Percentiles rank a stretch among this genome's conserved stretches.
phyloP scores from a whole-genome alignment of 1,140 invertebrate species.

The Orchesella cincta region DNA sequence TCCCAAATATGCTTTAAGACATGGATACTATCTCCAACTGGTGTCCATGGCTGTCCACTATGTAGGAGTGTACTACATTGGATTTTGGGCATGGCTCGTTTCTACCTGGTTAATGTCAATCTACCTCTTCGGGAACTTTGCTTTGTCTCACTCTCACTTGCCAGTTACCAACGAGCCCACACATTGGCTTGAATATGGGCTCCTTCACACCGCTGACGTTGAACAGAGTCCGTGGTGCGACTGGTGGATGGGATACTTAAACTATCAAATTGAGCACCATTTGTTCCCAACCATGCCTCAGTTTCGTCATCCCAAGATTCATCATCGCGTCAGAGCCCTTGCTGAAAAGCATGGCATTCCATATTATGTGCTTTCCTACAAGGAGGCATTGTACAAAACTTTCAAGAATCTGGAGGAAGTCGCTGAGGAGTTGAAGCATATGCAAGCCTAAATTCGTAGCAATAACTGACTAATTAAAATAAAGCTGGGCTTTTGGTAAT shows the following conservation, averaged over 20 bases:
- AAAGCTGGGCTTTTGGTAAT: too few relatives aligned
- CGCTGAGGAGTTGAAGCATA: slow-evolving; percentile 9
- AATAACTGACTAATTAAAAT: too few relatives aligned
- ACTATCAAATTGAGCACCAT: slow-evolving; percentile 30
- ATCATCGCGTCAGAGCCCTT: slow-evolving; percentile 5
- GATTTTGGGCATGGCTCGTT: slow-evolving; percentile 37
- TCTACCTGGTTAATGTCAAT: slow-evolving; percentile 37
- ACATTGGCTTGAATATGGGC: slow-evolving; percentile 21
- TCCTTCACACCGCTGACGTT: slow-evolving; percentile 27
- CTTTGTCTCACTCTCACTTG: slow-evolving; percentile 38
- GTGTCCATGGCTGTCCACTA: slow-evolving; percentile 38
- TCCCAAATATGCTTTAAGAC: slow-evolving; percentile 30
- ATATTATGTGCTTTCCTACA: slow-evolving; percentile 10
- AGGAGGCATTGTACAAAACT: slow-evolving; percentile 21
- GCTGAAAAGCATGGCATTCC: slow-evolving; percentile 25
- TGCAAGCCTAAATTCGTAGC: background rate
- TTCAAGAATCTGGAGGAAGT: slow-evolving; percentile 20
- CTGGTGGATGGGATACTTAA: slow-evolving; percentile 30
- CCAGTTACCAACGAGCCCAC: slow-evolving; percentile 30
- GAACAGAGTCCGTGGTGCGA: slow-evolving; percentile 26
- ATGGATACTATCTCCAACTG: slow-evolving; percentile 33
- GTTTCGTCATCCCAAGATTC: slow-evolving; percentile 18
- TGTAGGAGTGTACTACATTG: slow-evolving; percentile 28
- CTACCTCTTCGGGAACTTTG: slow-evolving; percentile 40
- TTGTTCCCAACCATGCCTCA: slow-evolving; percentile 31